These are phyloP conservation scores for Thera obeliscata DNA, from an alignment of 2,888 invertebrate species.

Conservation along the genomic window DNA sequence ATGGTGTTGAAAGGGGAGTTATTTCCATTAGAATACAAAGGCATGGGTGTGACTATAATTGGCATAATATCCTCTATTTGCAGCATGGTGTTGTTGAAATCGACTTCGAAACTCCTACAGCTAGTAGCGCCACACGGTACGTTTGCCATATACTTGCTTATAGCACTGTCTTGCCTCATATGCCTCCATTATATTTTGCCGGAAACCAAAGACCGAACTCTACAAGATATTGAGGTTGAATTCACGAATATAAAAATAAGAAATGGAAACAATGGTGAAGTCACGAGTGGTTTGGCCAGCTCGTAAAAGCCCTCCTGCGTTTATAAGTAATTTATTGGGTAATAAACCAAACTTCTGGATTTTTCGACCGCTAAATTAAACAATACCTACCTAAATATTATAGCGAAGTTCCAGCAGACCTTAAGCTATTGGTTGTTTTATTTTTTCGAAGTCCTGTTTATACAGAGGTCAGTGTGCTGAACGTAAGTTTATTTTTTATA, in stretches of 20 bases:
- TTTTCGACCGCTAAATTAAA: conserved; percentile 1
- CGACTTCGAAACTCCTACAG: conserved; percentile 8
- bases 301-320: neutral
- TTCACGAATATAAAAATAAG: conserved; percentile 30
- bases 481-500: too few relatives aligned
- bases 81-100: conserved; percentile 40
- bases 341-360: neutral
- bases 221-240: conserved; percentile 51
- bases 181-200: conserved; percentile 46
- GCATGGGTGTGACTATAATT: conserved; percentile 29
- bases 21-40: conserved; percentile 49
- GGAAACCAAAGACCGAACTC: conserved; percentile 51
- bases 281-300: neutral
- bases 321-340: neutral
- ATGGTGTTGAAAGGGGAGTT: conserved; percentile 39
- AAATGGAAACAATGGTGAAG: conserved; percentile 1
- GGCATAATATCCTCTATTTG: conserved; percentile 35
- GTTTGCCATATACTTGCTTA: conserved; percentile 38
- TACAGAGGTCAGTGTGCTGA: too few relatives aligned
- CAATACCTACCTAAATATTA: neutral
- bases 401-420: neutral
- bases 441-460: too few relatives aligned
- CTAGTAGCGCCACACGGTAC: conserved; percentile 38
- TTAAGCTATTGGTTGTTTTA: too few relatives aligned
- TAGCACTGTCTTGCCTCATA: conserved; percentile 21